Evolutionary conservation across 2,797 vertebrate genomes (phyloP), one percentile per base, ranked within the genome.

Genomic region (Sphaeramia orbicularis): DNA sequence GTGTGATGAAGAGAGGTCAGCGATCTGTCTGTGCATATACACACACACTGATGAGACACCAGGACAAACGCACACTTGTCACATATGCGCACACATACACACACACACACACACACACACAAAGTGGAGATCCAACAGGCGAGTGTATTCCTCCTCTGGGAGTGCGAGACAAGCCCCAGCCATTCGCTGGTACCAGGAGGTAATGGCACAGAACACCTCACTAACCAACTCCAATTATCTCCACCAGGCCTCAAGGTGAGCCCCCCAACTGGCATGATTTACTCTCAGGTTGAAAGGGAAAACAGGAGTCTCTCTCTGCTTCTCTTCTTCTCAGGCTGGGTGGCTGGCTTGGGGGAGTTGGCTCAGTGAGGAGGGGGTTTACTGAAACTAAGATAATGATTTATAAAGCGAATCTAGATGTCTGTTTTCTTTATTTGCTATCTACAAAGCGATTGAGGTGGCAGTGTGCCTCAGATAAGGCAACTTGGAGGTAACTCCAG

Each of bases 211-310:
- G 90, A 94, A 91, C 91, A 92, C 87, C 86, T 89, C 78, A 66
- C 90, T 91, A 93, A 92, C 90, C 85, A 89, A 91, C 89, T 92
- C 91, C 93, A 93, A 94, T 94, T 94, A 94, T 92, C 91, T 92
- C 81, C 88, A 86, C 81, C 91, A 86, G 90, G 89, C 92, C 90
- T 91, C 89, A 86, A 92, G 91, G 92, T 89, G 81, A 93, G 90
- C 85, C 85, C 85, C 88, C 84, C 88, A 87, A 88, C 88, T 80
- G 91, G 86, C 86, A 73, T 94, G 94, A 94, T 94, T 94, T 94
- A 94, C 91, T 91, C 87, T 68, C 75, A 85, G 92, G 87, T 92
- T 94, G 79, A 93, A 94, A 93, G 90, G 80, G 82, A 86, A 89
- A 89, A 91, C 76, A 86, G 84, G 85, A 84, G 80, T 76, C 61